Percentiles rank a stretch among this genome's conserved stretches.
These are phyloP conservation scores for Branchinecta lindahli DNA, from an alignment of 1,140 invertebrate species.

Conservation along the genomic window DNA sequence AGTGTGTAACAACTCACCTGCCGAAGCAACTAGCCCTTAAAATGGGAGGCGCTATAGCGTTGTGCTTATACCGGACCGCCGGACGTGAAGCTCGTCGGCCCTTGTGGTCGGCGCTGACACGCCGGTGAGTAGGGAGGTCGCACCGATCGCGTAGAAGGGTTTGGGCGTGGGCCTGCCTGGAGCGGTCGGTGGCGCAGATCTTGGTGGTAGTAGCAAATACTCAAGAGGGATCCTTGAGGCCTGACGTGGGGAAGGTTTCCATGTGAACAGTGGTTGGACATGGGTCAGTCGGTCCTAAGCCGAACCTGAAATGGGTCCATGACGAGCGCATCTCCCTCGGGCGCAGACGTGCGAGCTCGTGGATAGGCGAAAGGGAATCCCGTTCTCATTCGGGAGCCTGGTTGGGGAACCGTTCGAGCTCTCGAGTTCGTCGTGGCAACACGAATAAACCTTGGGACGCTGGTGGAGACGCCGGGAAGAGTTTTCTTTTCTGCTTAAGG, in stretches of 20 bases:
- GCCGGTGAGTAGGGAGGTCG: slow-evolving; percentile 54
- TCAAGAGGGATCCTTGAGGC: slow-evolving; percentile 66
- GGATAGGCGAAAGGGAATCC: slow-evolving; percentile 49
- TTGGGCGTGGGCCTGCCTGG: slow-evolving; percentile 55
- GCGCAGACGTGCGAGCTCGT: slow-evolving; percentile 17
- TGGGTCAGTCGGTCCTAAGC: slow-evolving; percentile 64
- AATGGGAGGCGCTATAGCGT: slow-evolving; percentile 73
- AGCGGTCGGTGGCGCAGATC: slow-evolving; percentile 65
- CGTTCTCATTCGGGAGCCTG: slow-evolving; percentile 55
- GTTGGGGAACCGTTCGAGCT: slow-evolving; percentile 49
- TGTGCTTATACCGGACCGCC: slow-evolving; percentile 50
- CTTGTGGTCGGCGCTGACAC: slow-evolving; percentile 30
- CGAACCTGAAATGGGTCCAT: slow-evolving; percentile 29
- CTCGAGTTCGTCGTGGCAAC: slow-evolving; percentile 45
- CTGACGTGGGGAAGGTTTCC: slow-evolving; percentile 74
- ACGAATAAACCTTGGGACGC: slow-evolving; percentile 49
- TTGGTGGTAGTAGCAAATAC: slow-evolving; percentile 75
- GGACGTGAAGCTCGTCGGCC: slow-evolving; percentile 22
- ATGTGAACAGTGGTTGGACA: slow-evolving; percentile 76
- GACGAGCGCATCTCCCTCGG: not conserved
- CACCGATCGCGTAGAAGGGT: slow-evolving; percentile 55
- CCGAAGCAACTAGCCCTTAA: slow-evolving; percentile 76
- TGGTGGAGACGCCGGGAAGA: slow-evolving; percentile 53
- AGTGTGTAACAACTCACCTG: slow-evolving; percentile 76
- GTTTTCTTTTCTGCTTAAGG: slow-evolving; percentile 57